Conservation (phyloP, 2,113 vertebrate genomes). For the Scomber scombrus region DNA sequence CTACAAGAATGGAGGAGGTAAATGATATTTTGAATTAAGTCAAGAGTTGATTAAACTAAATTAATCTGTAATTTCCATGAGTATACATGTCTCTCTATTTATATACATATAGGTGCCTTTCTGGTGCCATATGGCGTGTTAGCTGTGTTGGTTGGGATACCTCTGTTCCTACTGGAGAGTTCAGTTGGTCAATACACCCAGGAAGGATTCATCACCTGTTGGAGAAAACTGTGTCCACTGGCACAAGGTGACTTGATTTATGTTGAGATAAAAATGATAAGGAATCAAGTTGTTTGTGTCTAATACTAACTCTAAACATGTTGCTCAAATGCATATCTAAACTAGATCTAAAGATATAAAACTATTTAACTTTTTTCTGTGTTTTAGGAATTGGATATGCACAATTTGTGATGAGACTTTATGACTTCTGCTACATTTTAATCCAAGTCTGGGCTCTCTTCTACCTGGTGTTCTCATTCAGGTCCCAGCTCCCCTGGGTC, state of each 20-base stretch:
- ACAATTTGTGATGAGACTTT: conserved; percentile 84
- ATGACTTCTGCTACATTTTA: conserved; percentile 87
- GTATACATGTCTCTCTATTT: background rate
- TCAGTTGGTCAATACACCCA: conserved; percentile 62
- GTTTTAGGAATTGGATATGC: conserved; percentile 89
- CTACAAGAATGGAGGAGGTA: conserved; percentile 59
- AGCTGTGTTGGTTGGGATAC: conserved; percentile 46
- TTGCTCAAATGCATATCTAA: too few species aligned
- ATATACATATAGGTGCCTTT: conserved; percentile 33
- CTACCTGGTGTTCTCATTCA: conserved; percentile 90
- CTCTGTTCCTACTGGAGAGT: conserved; percentile 59
- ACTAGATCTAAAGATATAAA: too few species aligned
- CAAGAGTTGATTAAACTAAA: too few species aligned
- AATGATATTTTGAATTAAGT: background rate
- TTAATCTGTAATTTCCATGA: background rate
- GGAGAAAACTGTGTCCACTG: conserved; percentile 66
- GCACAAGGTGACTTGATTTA: conserved; percentile 63
- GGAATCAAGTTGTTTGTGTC: too few species aligned
- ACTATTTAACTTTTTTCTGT: too few species aligned
- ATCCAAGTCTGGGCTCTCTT: conserved; percentile 91
- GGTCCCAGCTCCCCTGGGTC: conserved; percentile 87
- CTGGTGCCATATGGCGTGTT: conserved; percentile 56
- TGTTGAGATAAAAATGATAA: too few species aligned
- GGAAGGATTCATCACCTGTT: conserved; percentile 60
- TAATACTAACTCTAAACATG: too few species aligned